Evolutionary conservation across 2,797 vertebrate species (phyloP), one percentile per base, ranked within the genome.

Genomic region (Pangasius mekongensis): DNA sequence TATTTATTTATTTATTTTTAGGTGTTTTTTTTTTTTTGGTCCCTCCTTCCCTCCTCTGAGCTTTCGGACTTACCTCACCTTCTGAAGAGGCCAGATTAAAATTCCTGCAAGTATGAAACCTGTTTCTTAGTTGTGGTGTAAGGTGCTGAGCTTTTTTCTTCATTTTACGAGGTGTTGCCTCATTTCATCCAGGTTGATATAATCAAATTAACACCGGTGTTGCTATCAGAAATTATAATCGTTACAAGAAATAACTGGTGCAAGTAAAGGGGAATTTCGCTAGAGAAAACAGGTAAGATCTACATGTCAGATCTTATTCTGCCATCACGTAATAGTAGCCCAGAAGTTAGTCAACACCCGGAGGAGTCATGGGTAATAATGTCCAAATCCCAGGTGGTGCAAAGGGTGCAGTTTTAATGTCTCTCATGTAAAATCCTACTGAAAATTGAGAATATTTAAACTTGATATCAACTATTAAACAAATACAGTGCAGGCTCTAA

Each of bases 71-170:
- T 14, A 91, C 93, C 91, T 92, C 86, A 91, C 92, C 90, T 85
- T 95, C 94, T 95, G 74, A 91, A 93, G 91, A 93, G 93, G 93
- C 89, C 83, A 94, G 92, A 96, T 96, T 95, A 95, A 94, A 95
- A 95, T 94, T 91, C 95, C 92, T 95, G 90, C 86, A 62, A 86
- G 92, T 91, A 83, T 86, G 83, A 88, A 78, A 77, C 62, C 93
- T 87, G 90, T 93, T 94, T 93, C 92, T 93, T 49, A 24, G 52
- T 18, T 82, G 49, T 33, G 64, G 71, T 49, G 9, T n/a, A 27
- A 62, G 54, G 27, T 43, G 20, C 30, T 58, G 30, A 33, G 20
- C 20, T 24, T 54, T 84, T 84, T 39, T 76, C n/a, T 27, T 64
- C n/a, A 27, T 56, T 77, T 77, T 76, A 43, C 49, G 20, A 3